Evolutionary conservation across 2,888 invertebrate species (phyloP).

Genomic region (Coleophora flavipennella): DNA sequence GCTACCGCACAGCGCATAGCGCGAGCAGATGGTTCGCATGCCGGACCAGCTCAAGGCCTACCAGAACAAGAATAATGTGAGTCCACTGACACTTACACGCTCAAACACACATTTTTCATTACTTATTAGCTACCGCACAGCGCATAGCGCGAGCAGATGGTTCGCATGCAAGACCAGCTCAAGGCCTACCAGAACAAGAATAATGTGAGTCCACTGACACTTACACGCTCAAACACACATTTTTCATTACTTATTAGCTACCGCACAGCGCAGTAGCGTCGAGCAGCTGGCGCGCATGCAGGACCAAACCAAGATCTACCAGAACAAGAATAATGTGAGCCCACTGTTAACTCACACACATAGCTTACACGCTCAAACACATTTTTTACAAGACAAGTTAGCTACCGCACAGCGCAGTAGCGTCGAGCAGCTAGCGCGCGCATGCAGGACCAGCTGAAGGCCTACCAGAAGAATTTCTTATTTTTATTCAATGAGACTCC

Average conservation of each 20-base stretch:
- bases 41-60: slow-evolving; percentile 78
- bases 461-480: slow-evolving; percentile 89
- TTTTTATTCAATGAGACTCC: too few relatives aligned
- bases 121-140: slow-evolving; percentile 36
- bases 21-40: slow-evolving; percentile 55
- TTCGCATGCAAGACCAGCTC: slow-evolving; percentile 73
- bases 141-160: slow-evolving; percentile 48
- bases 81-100: slow-evolving; percentile 32
- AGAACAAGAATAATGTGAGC: slow-evolving; percentile 90
- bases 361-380: too few relatives aligned
- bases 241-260: too few relatives aligned
- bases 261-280: slow-evolving; percentile 39
- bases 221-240: too few relatives aligned
- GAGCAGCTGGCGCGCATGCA: slow-evolving; percentile 57
- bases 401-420: slow-evolving; percentile 36
- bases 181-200: slow-evolving; percentile 85
- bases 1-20: slow-evolving; percentile 34
- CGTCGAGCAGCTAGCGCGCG: slow-evolving; percentile 48
- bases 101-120: too few relatives aligned
- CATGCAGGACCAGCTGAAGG: slow-evolving; percentile 75
- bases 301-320: slow-evolving; percentile 79
- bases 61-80: slow-evolving; percentile 90
- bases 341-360: too few relatives aligned
- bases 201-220: slow-evolving; percentile 91
- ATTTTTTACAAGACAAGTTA: too few relatives aligned